Base-by-base conservation (phyloP, 2,888 invertebrate species). In the Taphrorychus bicolor region DNA sequence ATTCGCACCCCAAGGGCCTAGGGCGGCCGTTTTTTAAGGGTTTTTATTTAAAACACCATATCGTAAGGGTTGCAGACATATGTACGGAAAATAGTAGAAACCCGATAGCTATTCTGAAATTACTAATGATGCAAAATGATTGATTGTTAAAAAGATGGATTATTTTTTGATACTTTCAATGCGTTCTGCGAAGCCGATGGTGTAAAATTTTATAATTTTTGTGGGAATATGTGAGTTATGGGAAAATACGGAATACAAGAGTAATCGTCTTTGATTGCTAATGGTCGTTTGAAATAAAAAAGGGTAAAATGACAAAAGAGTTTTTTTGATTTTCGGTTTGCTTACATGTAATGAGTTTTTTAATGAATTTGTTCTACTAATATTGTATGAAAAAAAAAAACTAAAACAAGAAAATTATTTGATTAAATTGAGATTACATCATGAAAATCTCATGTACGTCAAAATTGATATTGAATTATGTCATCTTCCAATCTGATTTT, bases 81-180 rank as follows among this genome's bases (percentile, higher is more conserved):
- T 61, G 57, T 58, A 59, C 54, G 58, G 45, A 66, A 69, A 69
- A 65, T 64, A 66, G 18, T 19, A 70, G 70, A 67, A 70, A 70
- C 52, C 49, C 52, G 70, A 70, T 67, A 70, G 58, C 63, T 9
- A 9, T 40, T 19, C 58, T 56, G 57, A 23, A 60, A 59, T 71
- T 71, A 69, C 75, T 77, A 77, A 77, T 77, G 77, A 77, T 76
- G 72, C 70, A 63, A 63, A 65, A 73, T 76, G 77, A 77, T 77
- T 77, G 78, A 76, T 77, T 76, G 74, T 75, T 68, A 73, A 49
- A 66, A 70, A 76, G 76, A 76, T 76, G 73, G 77, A 76, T 77
- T 73, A 75, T 74, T 74, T 76, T 76, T 75, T 73, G 75, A 76
- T 75, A 73, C 73, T 73, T 65, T 71, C 69, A 70, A 73, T 76